Conservation (phyloP, 2,113 vertebrate species). For the Pangasianodon gigas region DNA sequence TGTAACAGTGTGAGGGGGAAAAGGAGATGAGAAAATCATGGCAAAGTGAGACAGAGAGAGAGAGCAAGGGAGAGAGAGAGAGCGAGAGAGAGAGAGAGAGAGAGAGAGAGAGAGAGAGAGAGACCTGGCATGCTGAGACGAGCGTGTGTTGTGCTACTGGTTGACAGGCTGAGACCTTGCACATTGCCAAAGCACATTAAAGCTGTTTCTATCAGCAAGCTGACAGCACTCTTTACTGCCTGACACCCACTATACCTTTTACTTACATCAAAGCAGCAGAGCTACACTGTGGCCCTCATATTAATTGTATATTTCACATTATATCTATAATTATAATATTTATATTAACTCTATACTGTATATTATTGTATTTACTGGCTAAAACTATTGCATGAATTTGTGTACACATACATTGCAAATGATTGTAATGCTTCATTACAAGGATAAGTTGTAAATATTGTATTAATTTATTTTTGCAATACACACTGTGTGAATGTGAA, state of each 20-base stretch:
- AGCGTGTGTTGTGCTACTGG: conserved; percentile 53
- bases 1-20: conserved; percentile 59
- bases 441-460: neutral
- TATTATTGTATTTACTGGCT: neutral
- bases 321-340: neutral
- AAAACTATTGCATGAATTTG: neutral
- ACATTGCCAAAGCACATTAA: conserved; percentile 54
- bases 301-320: neutral
- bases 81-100: conserved; percentile 37
- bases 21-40: conserved; percentile 30
- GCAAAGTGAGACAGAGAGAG: conserved; percentile 11
- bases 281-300: neutral
- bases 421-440: neutral
- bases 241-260: conserved; percentile 40
- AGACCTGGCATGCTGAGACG: conserved; percentile 49
- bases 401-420: neutral
- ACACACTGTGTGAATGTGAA: neutral
- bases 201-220: conserved; percentile 49
- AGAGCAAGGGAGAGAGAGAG: conserved; percentile 37
- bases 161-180: conserved; percentile 54
- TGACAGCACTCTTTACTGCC: conserved; percentile 48
- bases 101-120: conserved; percentile 29
- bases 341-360: neutral
- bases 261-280: conserved; percentile 24
- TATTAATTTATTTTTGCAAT: neutral